Evolutionary conservation across 2,797 vertebrate species (phyloP).

Genomic region (Naso thynnoides): DNA sequence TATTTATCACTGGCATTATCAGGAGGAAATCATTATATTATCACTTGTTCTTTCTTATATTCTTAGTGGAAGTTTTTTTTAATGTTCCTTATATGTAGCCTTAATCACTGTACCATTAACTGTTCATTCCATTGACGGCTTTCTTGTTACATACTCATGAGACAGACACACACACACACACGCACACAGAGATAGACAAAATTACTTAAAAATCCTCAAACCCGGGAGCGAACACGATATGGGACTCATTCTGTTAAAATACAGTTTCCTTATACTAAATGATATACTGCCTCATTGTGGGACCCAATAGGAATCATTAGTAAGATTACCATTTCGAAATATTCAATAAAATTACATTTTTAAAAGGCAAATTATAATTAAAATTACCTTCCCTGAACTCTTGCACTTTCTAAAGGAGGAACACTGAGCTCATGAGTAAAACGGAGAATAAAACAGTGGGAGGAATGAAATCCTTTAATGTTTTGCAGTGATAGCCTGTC

Average conservation of each 20-base stretch:
- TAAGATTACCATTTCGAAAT: conserved; percentile 57
- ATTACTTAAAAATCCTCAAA: conserved; percentile 33
- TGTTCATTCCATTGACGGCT: conserved; percentile 33
- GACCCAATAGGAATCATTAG: conserved; percentile 51
- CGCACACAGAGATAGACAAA: conserved; percentile 13
- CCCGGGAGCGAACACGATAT: conserved; percentile 30
- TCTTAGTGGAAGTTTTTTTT: background rate
- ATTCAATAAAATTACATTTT: conserved; percentile 64
- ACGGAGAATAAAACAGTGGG: conserved; percentile 26
- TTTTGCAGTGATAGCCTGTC: conserved; percentile 26
- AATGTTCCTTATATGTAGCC: conserved; percentile 15
- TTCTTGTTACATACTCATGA: conserved; percentile 22
- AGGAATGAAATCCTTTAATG: conserved; percentile 37
- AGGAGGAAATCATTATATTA: background rate
- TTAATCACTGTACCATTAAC: conserved; percentile 14
- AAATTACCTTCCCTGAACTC: conserved; percentile 60
- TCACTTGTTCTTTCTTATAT: background rate
- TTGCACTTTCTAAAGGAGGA: conserved; percentile 41
- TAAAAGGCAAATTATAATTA: conserved; percentile 51
- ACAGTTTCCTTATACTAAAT: conserved; percentile 60
- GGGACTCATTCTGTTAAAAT: conserved; percentile 49
- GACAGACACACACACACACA: background rate
- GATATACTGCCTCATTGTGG: conserved; percentile 44
- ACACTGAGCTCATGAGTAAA: conserved; percentile 29
- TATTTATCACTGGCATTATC: background rate